A percentile compares a stretch with the other conserved stretches of the same genome.
phyloP scores from a whole-genome alignment of 2,797 vertebrate species.

The Lacerta agilis region DNA sequence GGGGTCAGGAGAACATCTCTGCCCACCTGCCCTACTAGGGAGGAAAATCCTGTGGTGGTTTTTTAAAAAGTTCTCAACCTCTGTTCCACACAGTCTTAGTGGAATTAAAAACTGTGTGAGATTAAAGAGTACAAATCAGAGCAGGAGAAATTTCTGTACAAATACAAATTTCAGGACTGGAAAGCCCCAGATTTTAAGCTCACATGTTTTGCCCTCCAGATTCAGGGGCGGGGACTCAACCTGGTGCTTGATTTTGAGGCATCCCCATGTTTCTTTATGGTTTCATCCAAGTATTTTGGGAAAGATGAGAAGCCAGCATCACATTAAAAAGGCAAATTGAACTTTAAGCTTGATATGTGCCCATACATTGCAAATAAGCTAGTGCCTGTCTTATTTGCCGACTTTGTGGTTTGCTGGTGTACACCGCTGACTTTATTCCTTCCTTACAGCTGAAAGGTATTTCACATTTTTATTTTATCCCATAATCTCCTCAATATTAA shows the following conservation, averaged over 20 bases:
- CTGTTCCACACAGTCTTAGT: too few relatives aligned
- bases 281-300: neutral
- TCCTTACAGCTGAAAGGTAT: neutral
- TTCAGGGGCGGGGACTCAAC: neutral
- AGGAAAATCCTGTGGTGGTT: too few relatives aligned
- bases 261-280: neutral
- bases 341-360: neutral
- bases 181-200: neutral
- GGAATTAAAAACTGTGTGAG: neutral
- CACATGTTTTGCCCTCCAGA: too few relatives aligned
- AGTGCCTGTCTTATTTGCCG: neutral
- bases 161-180: neutral
- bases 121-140: neutral
- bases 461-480: conserved; percentile 35
- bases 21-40: too few relatives aligned
- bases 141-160: neutral
- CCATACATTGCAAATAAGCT: neutral
- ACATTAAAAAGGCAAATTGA: neutral
- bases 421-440: conserved; percentile 4
- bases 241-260: neutral
- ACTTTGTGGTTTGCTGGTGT: neutral
- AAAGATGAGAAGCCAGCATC: neutral
- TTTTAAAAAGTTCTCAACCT: too few relatives aligned
- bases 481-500: conserved; percentile 2
- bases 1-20: too few relatives aligned